phyloP scores from a whole-genome alignment of 2,113 vertebrate species.

The Rafetus swinhoei region DNA sequence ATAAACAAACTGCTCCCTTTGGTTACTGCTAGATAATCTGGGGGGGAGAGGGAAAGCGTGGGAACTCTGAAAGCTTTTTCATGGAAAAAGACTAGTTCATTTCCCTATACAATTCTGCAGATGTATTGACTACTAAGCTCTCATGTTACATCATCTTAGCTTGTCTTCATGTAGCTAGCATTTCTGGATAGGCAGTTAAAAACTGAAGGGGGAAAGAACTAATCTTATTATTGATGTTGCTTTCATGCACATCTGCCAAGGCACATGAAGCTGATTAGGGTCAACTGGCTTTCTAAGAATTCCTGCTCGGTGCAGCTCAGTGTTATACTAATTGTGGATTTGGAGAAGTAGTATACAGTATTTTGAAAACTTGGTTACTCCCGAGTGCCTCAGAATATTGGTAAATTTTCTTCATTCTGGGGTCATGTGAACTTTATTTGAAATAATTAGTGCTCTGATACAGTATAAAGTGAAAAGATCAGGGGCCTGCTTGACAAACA shows the following conservation, averaged over 20 bases:
- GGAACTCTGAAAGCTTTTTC: background rate
- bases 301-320: background rate
- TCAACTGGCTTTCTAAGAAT: background rate
- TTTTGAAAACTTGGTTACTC: background rate
- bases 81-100: background rate
- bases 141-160: background rate
- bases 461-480: background rate
- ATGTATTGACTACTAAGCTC: background rate
- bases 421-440: background rate
- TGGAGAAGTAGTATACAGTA: background rate
- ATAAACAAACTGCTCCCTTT: too few relatives aligned
- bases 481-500: background rate
- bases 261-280: background rate
- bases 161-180: background rate
- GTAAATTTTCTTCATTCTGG: background rate
- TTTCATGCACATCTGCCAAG: background rate
- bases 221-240: background rate
- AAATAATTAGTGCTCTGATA: background rate
- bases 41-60: too few relatives aligned
- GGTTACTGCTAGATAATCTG: background rate
- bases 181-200: background rate
- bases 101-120: background rate
- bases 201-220: background rate
- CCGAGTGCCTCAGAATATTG: background rate
- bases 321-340: background rate